These are phyloP conservation scores for Wiebesia pumilae DNA, from an alignment of 1,140 invertebrate genomes.

Conservation along the genomic window DNA sequence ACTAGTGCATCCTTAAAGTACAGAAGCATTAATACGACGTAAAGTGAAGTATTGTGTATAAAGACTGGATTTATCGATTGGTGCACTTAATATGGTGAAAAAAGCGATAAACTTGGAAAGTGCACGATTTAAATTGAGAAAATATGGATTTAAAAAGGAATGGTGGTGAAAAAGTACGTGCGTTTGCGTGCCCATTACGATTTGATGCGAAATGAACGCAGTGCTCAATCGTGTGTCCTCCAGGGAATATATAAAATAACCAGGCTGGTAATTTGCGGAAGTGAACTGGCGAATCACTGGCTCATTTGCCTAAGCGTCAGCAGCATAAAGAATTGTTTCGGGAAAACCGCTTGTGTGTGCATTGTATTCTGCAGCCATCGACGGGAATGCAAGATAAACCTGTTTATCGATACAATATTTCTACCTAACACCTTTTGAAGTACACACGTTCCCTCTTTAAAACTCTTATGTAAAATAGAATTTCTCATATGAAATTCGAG, in stretches of 20 bases:
- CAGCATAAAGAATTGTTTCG: slow-evolving; percentile 33
- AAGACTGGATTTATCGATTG: too few relatives aligned
- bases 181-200: background rate
- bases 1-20: too few relatives aligned
- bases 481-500: too few relatives aligned
- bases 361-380: background rate
- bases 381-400: background rate
- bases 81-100: background rate
- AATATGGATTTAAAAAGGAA: background rate
- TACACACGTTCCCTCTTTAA: too few relatives aligned
- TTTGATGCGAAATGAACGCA: background rate
- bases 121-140: background rate
- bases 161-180: background rate
- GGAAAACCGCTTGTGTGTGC: slow-evolving; percentile 9
- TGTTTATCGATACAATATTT: slow-evolving; percentile 20
- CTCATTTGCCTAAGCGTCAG: background rate
- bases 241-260: slow-evolving; percentile 21
- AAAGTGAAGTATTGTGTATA: too few relatives aligned
- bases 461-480: too few relatives aligned
- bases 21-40: too few relatives aligned
- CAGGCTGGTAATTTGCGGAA: slow-evolving; percentile 21
- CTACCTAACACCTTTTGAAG: background rate
- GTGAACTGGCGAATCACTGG: slow-evolving; percentile 4
- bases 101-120: background rate
- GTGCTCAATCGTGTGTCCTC: slow-evolving; percentile 5